These are phyloP conservation scores for Parasteatoda tepidariorum DNA, from an alignment of 1,140 invertebrate species.

Conservation along the genomic window DNA sequence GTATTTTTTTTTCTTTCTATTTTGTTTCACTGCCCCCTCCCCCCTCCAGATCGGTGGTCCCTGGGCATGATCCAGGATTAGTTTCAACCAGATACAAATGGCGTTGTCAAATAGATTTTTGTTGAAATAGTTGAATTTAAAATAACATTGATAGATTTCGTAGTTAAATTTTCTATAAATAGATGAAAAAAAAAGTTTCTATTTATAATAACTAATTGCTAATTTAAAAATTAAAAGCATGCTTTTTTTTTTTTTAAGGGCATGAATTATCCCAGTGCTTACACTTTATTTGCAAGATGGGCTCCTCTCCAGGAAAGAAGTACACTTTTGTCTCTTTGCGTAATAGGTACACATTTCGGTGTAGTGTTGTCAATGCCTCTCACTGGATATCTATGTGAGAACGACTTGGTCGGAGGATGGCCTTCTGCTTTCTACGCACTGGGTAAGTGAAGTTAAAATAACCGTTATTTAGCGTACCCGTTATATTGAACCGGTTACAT, in stretches of 20 bases:
- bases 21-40: too few species aligned
- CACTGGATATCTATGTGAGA: slow-evolving; percentile 68
- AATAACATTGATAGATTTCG: too few species aligned
- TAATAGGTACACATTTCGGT: slow-evolving; percentile 68
- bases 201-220: background rate
- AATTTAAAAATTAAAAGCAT: background rate
- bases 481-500: background rate
- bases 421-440: slow-evolving; percentile 71
- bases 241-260: slow-evolving; percentile 62
- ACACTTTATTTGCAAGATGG: slow-evolving; percentile 67
- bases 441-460: slow-evolving; percentile 49
- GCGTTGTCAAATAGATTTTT: too few species aligned
- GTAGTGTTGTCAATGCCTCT: slow-evolving; percentile 71
- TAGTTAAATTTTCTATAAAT: too few species aligned
- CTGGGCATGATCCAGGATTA: too few species aligned
- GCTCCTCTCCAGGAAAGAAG: slow-evolving; percentile 64
- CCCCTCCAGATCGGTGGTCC: too few species aligned
- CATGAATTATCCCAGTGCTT: slow-evolving; percentile 66
- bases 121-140: too few species aligned
- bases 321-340: slow-evolving; percentile 24
- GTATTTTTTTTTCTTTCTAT: too few species aligned
- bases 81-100: too few species aligned
- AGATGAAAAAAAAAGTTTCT: too few species aligned
- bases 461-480: background rate
- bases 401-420: slow-evolving; percentile 69